Percentiles rank a stretch among this genome's conserved stretches.
phyloP scores from a whole-genome alignment of 1,140 invertebrate genomes.

The Scaptomyza montana region DNA sequence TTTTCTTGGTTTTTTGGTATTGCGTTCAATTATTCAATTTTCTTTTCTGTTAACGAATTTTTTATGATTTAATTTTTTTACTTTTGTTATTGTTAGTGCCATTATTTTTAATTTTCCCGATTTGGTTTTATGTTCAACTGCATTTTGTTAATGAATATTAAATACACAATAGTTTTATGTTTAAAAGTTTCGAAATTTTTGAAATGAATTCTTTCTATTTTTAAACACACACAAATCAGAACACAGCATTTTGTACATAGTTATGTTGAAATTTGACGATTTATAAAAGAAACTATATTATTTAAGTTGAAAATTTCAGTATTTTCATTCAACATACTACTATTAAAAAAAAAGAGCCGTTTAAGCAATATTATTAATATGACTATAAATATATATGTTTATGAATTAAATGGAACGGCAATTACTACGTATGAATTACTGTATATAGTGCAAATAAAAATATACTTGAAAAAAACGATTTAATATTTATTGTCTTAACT shows the following conservation, averaged over 20 bases:
- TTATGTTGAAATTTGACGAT: slow-evolving; percentile 35
- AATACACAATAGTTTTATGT: slow-evolving; percentile 16
- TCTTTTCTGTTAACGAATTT: slow-evolving; percentile 8
- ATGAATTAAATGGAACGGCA: slow-evolving; percentile 53
- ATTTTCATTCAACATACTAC: slow-evolving; percentile 47
- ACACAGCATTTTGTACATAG: slow-evolving; percentile 60
- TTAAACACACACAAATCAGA: not conserved
- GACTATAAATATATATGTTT: slow-evolving; percentile 15
- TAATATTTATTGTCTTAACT: not conserved
- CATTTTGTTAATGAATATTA: slow-evolving; percentile 20
- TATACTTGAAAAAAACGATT: slow-evolving; percentile 6
- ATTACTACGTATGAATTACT: slow-evolving; percentile 56
- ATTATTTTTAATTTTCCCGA: slow-evolving; percentile 37
- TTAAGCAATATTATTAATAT: slow-evolving; percentile 65
- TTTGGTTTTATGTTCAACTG: slow-evolving; percentile 15
- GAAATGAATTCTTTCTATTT: not conserved
- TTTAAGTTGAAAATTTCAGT: slow-evolving; percentile 60
- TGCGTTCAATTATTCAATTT: slow-evolving; percentile 34
- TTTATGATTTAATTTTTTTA: slow-evolving; percentile 20
- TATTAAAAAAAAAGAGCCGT: slow-evolving; percentile 37
- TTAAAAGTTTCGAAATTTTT: not conserved
- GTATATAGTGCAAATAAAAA: slow-evolving; percentile 62
- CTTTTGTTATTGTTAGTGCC: slow-evolving; percentile 59
- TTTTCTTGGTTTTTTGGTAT: slow-evolving; percentile 29
- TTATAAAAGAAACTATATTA: slow-evolving; percentile 14